A percentile compares a stretch with the other conserved stretches of the same genome.
Evolutionary conservation across 1,140 invertebrate species (phyloP).

Genomic region (Heliothis subflexa): DNA sequence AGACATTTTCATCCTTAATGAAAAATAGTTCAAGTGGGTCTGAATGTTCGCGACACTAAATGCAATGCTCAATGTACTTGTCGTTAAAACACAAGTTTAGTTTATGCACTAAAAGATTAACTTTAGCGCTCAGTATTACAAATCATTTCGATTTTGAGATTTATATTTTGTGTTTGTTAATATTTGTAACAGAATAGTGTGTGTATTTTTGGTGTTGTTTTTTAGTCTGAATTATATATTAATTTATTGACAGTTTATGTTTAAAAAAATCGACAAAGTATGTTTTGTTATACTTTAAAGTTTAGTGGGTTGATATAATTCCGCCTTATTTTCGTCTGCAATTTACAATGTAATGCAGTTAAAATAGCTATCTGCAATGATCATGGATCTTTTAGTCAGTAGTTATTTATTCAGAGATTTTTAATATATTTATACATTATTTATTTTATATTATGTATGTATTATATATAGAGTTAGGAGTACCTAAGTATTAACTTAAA

Average conservation of each 20-base stretch:
- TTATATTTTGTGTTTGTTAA: background rate
- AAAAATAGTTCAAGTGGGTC: too few relatives aligned
- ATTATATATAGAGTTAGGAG: background rate
- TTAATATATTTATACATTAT: background rate
- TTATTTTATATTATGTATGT: conserved; percentile 18
- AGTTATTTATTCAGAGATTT: conserved; percentile 26
- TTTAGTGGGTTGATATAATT: background rate
- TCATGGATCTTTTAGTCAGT: background rate
- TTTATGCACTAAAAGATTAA: too few relatives aligned
- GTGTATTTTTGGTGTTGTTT: background rate
- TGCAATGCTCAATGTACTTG: too few relatives aligned
- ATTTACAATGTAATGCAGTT: background rate
- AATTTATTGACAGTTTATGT: background rate
- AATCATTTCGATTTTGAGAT: background rate
- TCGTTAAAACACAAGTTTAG: too few relatives aligned
- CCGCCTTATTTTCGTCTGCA: background rate
- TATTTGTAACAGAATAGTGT: background rate
- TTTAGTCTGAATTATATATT: background rate
- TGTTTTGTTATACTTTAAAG: too few relatives aligned
- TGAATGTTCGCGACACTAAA: too few relatives aligned
- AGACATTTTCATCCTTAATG: too few relatives aligned
- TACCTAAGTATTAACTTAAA: conserved; percentile 30
- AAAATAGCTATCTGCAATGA: background rate
- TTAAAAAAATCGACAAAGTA: background rate
- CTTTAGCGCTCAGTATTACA: background rate